Conservation (phyloP, 2,888 invertebrate genomes). For the Acleris literana region DNA sequence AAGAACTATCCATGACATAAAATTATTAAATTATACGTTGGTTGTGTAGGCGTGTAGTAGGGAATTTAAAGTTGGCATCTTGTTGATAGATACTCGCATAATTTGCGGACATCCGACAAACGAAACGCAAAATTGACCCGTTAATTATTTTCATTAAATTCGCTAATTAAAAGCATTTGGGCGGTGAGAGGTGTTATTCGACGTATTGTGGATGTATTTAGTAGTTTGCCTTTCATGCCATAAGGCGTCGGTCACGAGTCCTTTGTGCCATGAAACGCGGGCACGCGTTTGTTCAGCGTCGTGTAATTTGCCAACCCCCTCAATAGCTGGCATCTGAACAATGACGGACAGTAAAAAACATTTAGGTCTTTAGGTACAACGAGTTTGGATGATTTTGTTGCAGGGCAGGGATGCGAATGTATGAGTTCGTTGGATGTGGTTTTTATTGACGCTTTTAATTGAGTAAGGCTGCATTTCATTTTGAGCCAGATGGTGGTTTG, state of each 20-base stretch:
- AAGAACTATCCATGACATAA: too few species aligned
- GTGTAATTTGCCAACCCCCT: conserved; percentile 38
- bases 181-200: conserved; percentile 36
- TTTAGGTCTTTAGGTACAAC: conserved; percentile 15
- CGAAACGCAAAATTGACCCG: neutral
- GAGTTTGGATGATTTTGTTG: conserved; percentile 44
- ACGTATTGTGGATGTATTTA: conserved; percentile 35
- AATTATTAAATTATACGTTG: too few species aligned
- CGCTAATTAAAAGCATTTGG: conserved; percentile 38
- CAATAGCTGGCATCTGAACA: conserved; percentile 36
- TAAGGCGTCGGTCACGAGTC: conserved; percentile 59
- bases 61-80: too few species aligned
- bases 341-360: conserved; percentile 38
- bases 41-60: too few species aligned
- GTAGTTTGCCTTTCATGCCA: conserved; percentile 45
- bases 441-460: conserved; percentile 3
- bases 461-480: neutral
- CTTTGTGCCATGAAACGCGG: conserved; percentile 53
- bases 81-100: neutral
- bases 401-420: conserved; percentile 49
- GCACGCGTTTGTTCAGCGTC: conserved; percentile 51
- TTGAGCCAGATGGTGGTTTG: too few species aligned
- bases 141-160: conserved; percentile 14
- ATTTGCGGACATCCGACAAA: neutral
- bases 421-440: conserved; percentile 12